A percentile compares a stretch with the other conserved stretches of the same genome.
phyloP scores from a whole-genome alignment of 2,888 invertebrate species.

The Phorcus lineatus region DNA sequence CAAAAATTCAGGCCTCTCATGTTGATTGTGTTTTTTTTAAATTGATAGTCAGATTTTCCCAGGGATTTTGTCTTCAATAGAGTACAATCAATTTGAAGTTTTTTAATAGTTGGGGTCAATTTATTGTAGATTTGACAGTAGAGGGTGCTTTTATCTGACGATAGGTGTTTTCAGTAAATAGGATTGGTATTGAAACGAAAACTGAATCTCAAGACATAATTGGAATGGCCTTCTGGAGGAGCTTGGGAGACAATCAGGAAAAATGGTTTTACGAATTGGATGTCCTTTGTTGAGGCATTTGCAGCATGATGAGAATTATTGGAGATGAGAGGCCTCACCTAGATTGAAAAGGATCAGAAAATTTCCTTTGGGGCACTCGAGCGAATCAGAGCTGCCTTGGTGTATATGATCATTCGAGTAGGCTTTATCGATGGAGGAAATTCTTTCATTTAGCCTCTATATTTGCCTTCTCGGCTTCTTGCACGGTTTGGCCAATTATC shows the following conservation, averaged over 20 bases:
- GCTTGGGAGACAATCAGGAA: background rate
- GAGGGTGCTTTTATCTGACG: background rate
- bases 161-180: slow-evolving; percentile 10
- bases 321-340: slow-evolving; percentile 17
- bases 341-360: slow-evolving; percentile 17
- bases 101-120: no score
- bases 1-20: no score
- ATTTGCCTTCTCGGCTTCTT: slow-evolving; percentile 8
- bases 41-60: no score
- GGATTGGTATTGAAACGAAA: slow-evolving; percentile 15
- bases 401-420: slow-evolving; percentile 16
- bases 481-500: slow-evolving; percentile 23
- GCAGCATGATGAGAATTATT: slow-evolving; percentile 2
- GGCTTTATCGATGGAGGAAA: slow-evolving; percentile 16
- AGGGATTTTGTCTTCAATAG: no score
- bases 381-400: background rate
- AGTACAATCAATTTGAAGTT: no score
- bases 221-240: background rate
- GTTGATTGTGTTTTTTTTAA: no score
- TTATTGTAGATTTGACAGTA: background rate
- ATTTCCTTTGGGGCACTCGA: slow-evolving; percentile 16
- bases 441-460: slow-evolving; percentile 23
- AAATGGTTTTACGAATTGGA: slow-evolving; percentile 16
- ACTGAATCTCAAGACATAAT: background rate
- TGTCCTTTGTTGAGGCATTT: slow-evolving; percentile 15